Conservation (phyloP, 2,888 invertebrate genomes). For the Eupithecia vulgata region DNA sequence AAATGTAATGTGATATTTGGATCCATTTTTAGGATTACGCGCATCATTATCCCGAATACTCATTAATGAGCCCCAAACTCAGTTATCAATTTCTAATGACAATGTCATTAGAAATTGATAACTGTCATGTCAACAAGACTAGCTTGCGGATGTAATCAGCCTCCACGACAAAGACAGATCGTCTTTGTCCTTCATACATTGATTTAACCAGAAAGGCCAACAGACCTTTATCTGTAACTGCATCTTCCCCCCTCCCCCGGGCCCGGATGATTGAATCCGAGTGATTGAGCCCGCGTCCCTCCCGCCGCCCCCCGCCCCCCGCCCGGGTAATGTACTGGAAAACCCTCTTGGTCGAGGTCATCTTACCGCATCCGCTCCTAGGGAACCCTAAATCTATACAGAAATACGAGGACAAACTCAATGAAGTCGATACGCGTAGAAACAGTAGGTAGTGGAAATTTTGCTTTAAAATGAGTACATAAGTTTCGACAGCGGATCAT, state of each 20-base stretch:
- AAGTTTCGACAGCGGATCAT: no score
- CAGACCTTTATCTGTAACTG: not conserved
- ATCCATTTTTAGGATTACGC: no score
- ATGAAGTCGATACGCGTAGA: not conserved
- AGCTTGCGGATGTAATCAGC: not conserved
- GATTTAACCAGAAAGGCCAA: not conserved
- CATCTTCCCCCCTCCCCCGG: slow-evolving; percentile 15
- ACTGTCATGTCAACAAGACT: no score
- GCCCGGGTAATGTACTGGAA: slow-evolving; percentile 26
- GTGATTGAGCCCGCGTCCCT: slow-evolving; percentile 22
- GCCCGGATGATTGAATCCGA: slow-evolving; percentile 31
- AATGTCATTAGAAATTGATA: no score
- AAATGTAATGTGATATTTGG: no score
- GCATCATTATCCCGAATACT: no score
- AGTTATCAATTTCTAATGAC: no score
- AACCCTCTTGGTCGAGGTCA: slow-evolving; percentile 3
- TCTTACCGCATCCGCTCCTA: slow-evolving; percentile 22
- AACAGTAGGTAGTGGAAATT: not conserved
- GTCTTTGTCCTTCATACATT: not conserved
- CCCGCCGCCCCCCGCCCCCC: not conserved
- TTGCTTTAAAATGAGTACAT: not conserved
- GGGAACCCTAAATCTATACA: slow-evolving; percentile 4
- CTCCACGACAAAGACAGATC: not conserved
- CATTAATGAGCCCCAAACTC: no score
- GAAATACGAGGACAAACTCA: not conserved